Evolutionary conservation across 2,888 invertebrate species (phyloP), one percentile per base, ranked within the genome.

Genomic region (Agrilus biguttatus): DNA sequence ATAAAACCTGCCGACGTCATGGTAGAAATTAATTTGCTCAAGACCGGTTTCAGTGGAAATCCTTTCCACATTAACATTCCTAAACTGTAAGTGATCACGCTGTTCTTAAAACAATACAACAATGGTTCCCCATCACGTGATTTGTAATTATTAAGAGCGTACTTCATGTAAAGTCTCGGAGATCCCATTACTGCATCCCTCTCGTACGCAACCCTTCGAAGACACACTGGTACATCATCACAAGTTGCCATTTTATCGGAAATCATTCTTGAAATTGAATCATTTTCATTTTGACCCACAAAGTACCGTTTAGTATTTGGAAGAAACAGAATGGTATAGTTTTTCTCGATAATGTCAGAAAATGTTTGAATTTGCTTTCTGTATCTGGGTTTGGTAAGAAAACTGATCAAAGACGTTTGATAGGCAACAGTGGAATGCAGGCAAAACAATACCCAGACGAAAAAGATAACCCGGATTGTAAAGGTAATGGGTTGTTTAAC

Each of bases 21-120:
- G 35, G 55, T 45, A 23, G 51, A 46, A 6, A 65, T 50, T 33
- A 59, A 45, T 5, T 42, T 36, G 41, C 59, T 52, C 40, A 65
- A 55, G 37, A 47, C 40, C 3, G 50, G 43, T 14, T 49, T 53
- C 10, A 62, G 49, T 21, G 58, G 61, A 50, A 62, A 62, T 5
- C 62, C 62, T 49, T 61, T 61, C 6, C 53, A 49, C 51, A 60
- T 53, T n/a, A 60, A 44, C 49, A 65, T 58, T 50, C 59, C 59
- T 5, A 63, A 46, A 1, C 61, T 60, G 49, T 55, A 60, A 12
- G 54, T 55, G 5, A 58, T 55, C 1, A 62, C 53, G 14, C 55
- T 54, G 3, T 55, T 46, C 28, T 54, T 49, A 36, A 61, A 51
- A 39, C 55, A 55, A 39, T 55, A 53, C 14, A 59, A 47, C 21